Percentiles rank a stretch among this genome's conserved stretches.
Conservation (phyloP, 2,113 vertebrate genomes). For the Syngnathoides biaculeatus region DNA sequence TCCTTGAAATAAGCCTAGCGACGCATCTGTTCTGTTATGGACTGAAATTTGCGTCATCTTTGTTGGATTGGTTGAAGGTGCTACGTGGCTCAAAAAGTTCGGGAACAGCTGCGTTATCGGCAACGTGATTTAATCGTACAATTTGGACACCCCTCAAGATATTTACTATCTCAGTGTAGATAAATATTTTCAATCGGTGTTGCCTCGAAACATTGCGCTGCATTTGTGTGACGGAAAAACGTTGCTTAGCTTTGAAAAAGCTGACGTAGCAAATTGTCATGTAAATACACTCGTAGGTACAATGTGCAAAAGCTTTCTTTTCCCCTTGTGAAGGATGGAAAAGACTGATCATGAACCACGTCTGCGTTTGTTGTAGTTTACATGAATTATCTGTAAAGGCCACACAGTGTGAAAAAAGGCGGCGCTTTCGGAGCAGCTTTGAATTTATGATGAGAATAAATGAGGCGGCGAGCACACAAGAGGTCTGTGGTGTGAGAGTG, state of each 20-base stretch:
- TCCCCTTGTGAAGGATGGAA: slow-evolving; percentile 14
- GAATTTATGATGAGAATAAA: slow-evolving; percentile 49
- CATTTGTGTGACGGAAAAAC: slow-evolving; percentile 4
- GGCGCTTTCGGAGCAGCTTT: slow-evolving; percentile 24
- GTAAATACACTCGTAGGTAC: not conserved
- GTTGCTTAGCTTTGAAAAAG: slow-evolving; percentile 19
- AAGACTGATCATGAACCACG: slow-evolving; percentile 22
- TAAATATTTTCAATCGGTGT: slow-evolving; percentile 4
- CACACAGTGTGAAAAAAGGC: slow-evolving; percentile 11
- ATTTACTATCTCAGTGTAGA: not conserved
- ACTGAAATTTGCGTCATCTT: no score
- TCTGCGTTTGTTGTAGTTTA: slow-evolving; percentile 6
- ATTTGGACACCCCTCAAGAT: slow-evolving; percentile 3
- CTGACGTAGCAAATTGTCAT: slow-evolving; percentile 3
- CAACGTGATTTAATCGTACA: not conserved
- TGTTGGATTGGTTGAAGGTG: no score
- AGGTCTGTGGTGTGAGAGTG: slow-evolving; percentile 60
- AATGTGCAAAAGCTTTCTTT: not conserved
- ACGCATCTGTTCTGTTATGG: not conserved
- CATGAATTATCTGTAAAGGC: not conserved
- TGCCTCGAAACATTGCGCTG: slow-evolving; percentile 10
- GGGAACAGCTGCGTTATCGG: no score
- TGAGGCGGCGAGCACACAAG: slow-evolving; percentile 50
- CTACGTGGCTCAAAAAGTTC: no score
- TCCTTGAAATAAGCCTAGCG: no score